Evolutionary conservation across 2,797 vertebrate genomes (phyloP).

Genomic region (Ctenochaetus hawaiiensis): DNA sequence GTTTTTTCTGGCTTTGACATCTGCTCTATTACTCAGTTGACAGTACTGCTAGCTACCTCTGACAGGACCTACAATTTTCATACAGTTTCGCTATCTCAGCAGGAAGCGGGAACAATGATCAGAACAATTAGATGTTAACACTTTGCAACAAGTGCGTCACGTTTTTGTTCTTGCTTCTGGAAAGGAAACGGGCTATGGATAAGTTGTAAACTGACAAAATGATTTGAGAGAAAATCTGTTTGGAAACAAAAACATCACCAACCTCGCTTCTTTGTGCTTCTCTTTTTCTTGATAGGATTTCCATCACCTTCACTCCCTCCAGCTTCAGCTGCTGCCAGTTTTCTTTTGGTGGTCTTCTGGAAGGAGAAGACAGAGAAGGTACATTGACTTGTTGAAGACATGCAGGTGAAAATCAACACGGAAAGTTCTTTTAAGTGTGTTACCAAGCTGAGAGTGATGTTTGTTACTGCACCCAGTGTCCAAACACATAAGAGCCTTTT

Average conservation of each 20-base stretch:
- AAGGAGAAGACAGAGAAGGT: not conserved
- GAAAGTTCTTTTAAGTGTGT: not conserved
- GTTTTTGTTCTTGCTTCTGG: too few species aligned
- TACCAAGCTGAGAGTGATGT: not conserved
- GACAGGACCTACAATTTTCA: too few species aligned
- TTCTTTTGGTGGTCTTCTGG: constrained; percentile 76
- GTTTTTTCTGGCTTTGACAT: too few species aligned
- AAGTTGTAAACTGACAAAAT: not conserved
- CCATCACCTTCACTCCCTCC: constrained; percentile 44
- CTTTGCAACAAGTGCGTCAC: too few species aligned
- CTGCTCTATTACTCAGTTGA: too few species aligned
- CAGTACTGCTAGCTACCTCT: too few species aligned
- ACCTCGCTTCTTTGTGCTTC: constrained; percentile 70
- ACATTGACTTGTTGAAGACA: not conserved
- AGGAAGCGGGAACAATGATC: too few species aligned
- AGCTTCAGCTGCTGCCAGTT: constrained; percentile 36
- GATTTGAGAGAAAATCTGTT: not conserved
- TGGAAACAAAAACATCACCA: not conserved
- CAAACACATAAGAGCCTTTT: not conserved
- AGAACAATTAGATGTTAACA: too few species aligned
- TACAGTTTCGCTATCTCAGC: too few species aligned
- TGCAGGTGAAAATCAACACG: not conserved
- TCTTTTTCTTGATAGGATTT: constrained; percentile 71
- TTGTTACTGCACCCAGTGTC: not conserved
- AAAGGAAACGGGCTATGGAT: not conserved